Evolutionary conservation across 2,888 invertebrate species (phyloP).

Genomic region (Brenthis daphne): DNA sequence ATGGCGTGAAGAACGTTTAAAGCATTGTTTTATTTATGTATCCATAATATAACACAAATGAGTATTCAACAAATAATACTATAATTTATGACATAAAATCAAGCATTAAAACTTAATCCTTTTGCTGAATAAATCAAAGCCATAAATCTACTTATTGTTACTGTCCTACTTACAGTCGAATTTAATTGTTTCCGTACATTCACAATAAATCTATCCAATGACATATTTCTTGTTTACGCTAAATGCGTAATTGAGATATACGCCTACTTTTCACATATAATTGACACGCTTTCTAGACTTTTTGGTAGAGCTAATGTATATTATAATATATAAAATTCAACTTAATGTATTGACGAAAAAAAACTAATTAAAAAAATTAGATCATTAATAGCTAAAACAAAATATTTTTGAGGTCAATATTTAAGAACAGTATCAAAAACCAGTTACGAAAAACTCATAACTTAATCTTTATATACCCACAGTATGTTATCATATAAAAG

Average conservation of each 20-base stretch:
- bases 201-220: background rate
- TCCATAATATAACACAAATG: slow-evolving; percentile 1
- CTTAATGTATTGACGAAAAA: too few relatives aligned
- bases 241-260: background rate
- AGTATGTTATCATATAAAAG: too few relatives aligned
- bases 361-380: too few relatives aligned
- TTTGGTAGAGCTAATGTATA: too few relatives aligned
- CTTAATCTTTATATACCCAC: too few relatives aligned
- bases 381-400: too few relatives aligned
- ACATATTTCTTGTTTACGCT: background rate
- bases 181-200: slow-evolving; percentile 10
- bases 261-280: background rate
- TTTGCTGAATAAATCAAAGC: slow-evolving; percentile 10
- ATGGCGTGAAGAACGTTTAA: too few relatives aligned
- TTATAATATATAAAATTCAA: too few relatives aligned
- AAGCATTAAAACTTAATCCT: slow-evolving; percentile 17
- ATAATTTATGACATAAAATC: slow-evolving; percentile 17
- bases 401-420: too few relatives aligned
- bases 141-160: slow-evolving; percentile 17
- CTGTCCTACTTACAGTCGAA: slow-evolving; percentile 8
- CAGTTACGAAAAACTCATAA: too few relatives aligned
- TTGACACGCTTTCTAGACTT: too few relatives aligned
- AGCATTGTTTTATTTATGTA: slow-evolving; percentile 1
- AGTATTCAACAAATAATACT: slow-evolving; percentile 7
- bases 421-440: too few relatives aligned